Evolutionary conservation across 1,140 invertebrate species (phyloP).

Genomic region (Cyphomyrmex costatus): DNA sequence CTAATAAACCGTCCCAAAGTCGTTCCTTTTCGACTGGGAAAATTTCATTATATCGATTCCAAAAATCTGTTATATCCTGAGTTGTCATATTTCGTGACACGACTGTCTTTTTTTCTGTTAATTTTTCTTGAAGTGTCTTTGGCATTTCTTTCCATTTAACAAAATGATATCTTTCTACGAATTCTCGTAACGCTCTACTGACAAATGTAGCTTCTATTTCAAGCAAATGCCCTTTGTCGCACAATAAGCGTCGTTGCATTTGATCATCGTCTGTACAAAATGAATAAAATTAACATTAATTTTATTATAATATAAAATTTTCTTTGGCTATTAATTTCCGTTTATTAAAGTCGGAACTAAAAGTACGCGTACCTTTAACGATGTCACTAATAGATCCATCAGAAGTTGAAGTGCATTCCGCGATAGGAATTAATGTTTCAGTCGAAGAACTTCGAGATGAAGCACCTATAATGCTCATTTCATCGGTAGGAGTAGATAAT

Average conservation of each 20-base stretch:
- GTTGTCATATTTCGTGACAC: conserved; percentile 85
- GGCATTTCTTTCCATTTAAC: conserved; percentile 76
- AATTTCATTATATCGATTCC: conserved; percentile 85
- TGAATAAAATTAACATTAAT: neutral
- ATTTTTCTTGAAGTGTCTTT: conserved; percentile 67
- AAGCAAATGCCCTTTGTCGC: conserved; percentile 86
- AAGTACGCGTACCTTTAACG: conserved; percentile 34
- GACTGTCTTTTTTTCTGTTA: conserved; percentile 76
- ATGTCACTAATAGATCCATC: conserved; percentile 53
- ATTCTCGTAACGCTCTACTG: conserved; percentile 86
- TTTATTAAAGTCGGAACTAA: neutral
- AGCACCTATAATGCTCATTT: neutral
- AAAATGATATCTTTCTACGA: conserved; percentile 84
- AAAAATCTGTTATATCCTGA: conserved; percentile 87
- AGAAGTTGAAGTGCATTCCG: conserved; percentile 39
- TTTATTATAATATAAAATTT: neutral
- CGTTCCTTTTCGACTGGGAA: conserved; percentile 85
- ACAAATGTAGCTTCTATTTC: conserved; percentile 88
- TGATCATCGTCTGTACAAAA: conserved; percentile 43
- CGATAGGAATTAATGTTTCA: conserved; percentile 17
- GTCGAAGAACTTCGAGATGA: neutral
- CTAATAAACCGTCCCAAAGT: conserved; percentile 87
- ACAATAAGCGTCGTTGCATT: conserved; percentile 65
- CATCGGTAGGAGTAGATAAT: neutral
- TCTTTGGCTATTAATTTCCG: neutral